Percentiles rank a stretch among this genome's conserved stretches.
Evolutionary conservation across 2,888 invertebrate genomes (phyloP).

Genomic region (Andrena trimmerana): DNA sequence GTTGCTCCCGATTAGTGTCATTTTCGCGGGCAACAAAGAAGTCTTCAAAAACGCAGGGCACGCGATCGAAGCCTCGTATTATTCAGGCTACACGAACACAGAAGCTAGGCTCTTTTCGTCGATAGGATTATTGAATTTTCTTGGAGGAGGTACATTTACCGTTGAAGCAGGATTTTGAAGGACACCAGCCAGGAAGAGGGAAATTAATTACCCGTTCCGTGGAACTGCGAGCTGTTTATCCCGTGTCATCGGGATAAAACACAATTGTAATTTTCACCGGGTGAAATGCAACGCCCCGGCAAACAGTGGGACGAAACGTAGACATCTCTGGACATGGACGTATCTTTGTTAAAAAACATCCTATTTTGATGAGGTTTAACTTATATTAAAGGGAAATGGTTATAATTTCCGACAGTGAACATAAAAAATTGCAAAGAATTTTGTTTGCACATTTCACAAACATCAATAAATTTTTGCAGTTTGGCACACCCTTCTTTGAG

Average conservation of each 20-base stretch:
- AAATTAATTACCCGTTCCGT: constrained; percentile 61
- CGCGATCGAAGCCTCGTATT: neutral
- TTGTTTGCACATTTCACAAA: no score
- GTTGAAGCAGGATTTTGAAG: constrained; percentile 42
- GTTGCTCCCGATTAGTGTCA: constrained; percentile 7
- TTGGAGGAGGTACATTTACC: constrained; percentile 11
- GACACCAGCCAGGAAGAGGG: constrained; percentile 35
- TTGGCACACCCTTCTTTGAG: no score
- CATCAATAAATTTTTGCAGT: no score
- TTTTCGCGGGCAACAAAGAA: neutral
- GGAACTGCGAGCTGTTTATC: constrained; percentile 29
- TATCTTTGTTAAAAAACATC: no score
- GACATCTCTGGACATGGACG: no score
- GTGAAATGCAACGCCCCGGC: constrained; percentile 40
- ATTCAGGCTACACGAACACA: constrained; percentile 14
- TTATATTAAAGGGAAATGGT: no score
- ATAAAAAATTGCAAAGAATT: no score
- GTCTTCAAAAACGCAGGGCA: constrained; percentile 1
- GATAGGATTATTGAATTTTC: constrained; percentile 63
- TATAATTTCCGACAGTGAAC: no score
- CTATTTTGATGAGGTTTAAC: no score
- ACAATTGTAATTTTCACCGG: constrained; percentile 60
- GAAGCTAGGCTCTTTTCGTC: constrained; percentile 27
- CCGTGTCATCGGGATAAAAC: constrained; percentile 42
- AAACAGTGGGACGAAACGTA: no score